Base-by-base conservation (phyloP, 2,888 invertebrate genomes). In the Torymus tubicola region DNA sequence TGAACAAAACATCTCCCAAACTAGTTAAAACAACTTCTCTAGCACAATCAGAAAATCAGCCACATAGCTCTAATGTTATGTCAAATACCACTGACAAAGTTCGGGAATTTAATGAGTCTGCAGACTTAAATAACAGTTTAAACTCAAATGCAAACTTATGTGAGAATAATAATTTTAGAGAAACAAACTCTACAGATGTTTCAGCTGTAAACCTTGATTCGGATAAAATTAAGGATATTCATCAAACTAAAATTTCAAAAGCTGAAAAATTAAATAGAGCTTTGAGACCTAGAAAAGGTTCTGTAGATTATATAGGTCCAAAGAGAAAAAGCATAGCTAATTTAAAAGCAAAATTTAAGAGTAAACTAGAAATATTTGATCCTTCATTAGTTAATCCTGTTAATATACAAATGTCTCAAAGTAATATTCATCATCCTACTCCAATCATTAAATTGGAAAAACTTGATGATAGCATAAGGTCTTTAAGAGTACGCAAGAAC, bases 271-370 rank as follows among this genome's bases (percentile, higher is more conserved):
- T 71, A n/a, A 53, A 78, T 0, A 82, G 84, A 77, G 86, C 82
- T 53, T 81, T 89, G 57, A 85, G 89, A 70, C 88, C 90, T 8
- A 84, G 89, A 53, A 88, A 85, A 21, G 71, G 71, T 58, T 84
- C 85, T 1, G 81, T 87, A 0, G 82, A 86, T 73, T 86, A 87
- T 53, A 75, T 79, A 13, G 83, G 78, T 1, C 76, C 31, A 8
- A 87, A 82, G 24, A 86, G 81, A 57, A 83, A 83, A 64, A 72
- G 42, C 16, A 8, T 67, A 12, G 13, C 50, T 8, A 83, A 84
- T 16, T n/a, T 69, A 0, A 81, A 79, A 64, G 42, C 5, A 11
- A 82, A 73, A 75, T 72, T 74, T 10, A 81, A 69, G 58, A 82
- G 67, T 52, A 80, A 73, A 55, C n/a, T 60, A 2, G 42, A 75